Evolutionary conservation across 2,797 vertebrate genomes (phyloP), one percentile per base, ranked within the genome.

Genomic region (Phataginus tricuspis): DNA sequence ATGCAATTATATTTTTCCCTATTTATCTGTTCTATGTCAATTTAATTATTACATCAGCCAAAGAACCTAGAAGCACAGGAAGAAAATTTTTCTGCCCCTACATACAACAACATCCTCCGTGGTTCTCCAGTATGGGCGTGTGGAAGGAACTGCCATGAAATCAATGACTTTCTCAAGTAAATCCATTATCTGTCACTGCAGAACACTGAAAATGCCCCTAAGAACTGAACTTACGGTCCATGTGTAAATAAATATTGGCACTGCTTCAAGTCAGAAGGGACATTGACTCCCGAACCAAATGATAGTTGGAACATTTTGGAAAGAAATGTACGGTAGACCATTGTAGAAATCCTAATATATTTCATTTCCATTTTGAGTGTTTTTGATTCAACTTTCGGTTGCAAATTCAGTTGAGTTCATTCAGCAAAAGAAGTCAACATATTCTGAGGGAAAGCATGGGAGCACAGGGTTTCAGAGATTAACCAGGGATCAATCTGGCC

Each of bases 401-500:
- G 98, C 94, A 97, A 98, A 98, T 98, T 98, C 98, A 98, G 98
- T 31, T 98, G 97, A 96, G 98, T 97, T 99, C 98, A 98, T 98
- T 98, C 98, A 98, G 95, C 94, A 55, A 91, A 97, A 98, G 85
- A 97, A 97, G 97, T 98, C 98, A 98, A 98, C 98, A 98, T 97
- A 96, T 98, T 98, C 95, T 98, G 98, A 98, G 82, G 85, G 79
- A 59, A 91, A 80, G 55, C 80, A 91, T 98, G 98, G 98, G 99
- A 98, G 98, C 97, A 96, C 97, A 98, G 97, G 98, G 97, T 98
- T 98, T 98, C 96, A 98, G 98, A 98, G 99, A 99, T 99, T 98
- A 99, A 99, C 98, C 94, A 98, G 98, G 97, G 99, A 99, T 99
- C 98, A 98, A 98, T 98, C 97, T 98, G 99, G 98, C 98, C 98